phyloP scores from a whole-genome alignment of 1,140 invertebrate species.

The Drosophila persimilis region DNA sequence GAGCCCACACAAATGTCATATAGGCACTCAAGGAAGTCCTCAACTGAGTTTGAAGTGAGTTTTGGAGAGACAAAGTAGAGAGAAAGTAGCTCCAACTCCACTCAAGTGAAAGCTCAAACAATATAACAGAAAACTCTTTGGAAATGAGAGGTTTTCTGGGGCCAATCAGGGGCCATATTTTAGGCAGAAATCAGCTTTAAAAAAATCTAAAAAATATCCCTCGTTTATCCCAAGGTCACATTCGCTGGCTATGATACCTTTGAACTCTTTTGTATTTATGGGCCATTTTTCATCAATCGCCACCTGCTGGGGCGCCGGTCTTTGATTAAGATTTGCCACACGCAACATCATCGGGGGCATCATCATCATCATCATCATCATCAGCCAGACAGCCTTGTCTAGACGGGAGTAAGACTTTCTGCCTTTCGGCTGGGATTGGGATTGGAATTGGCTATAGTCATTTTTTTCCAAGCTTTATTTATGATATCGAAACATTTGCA shows the following conservation, averaged over 20 bases:
- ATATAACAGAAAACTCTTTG: too few relatives aligned
- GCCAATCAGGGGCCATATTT: too few relatives aligned
- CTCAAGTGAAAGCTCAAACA: too few relatives aligned
- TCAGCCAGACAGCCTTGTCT: constrained; percentile 35
- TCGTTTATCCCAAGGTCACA: not conserved
- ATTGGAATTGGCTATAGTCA: too few relatives aligned
- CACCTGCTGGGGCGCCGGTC: constrained; percentile 59
- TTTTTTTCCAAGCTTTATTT: constrained; percentile 7
- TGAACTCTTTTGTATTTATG: constrained; percentile 36
- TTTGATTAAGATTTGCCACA: constrained; percentile 26
- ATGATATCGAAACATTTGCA: constrained; percentile 53
- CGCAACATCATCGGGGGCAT: constrained; percentile 10
- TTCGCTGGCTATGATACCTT: constrained; percentile 19
- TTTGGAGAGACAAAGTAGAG: not conserved
- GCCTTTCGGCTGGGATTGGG: constrained; percentile 6
- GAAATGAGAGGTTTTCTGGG: too few relatives aligned
- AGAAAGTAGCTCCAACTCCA: too few relatives aligned
- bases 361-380: too few relatives aligned
- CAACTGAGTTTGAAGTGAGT: constrained; percentile 14
- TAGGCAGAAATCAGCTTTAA: too few relatives aligned
- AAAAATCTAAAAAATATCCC: too few relatives aligned
- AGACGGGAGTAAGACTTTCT: constrained; percentile 64
- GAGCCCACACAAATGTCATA: constrained; percentile 45
- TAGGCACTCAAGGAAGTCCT: constrained; percentile 24
- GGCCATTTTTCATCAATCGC: constrained; percentile 50